Conservation (phyloP, 2,888 invertebrate genomes). For the Drosophila eohydei region DNA sequence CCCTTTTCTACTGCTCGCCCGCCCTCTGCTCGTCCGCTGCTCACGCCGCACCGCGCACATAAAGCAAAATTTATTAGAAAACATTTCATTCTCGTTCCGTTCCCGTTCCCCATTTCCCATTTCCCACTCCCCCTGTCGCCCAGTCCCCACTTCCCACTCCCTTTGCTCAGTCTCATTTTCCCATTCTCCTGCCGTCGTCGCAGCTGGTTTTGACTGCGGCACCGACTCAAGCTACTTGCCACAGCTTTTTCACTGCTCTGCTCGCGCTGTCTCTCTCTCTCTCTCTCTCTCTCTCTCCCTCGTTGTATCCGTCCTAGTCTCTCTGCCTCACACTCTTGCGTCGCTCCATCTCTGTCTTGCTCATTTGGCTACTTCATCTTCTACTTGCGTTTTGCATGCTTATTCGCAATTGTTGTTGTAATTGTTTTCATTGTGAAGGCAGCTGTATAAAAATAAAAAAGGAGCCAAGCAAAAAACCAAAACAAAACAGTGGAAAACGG, state of each 20-base stretch:
- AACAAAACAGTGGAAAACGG: conserved; percentile 51
- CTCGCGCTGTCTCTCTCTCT: conserved; percentile 13
- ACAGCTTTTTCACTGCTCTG: conserved; percentile 23
- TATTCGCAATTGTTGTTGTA: conserved; percentile 83
- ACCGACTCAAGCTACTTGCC: conserved; percentile 42
- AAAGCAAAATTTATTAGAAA: conserved; percentile 85
- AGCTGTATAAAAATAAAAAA: conserved; percentile 27
- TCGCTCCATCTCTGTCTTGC: conserved; percentile 3
- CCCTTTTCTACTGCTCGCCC: conserved; percentile 64
- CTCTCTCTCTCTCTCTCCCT: conserved; percentile 1
- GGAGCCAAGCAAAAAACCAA: conserved; percentile 29
- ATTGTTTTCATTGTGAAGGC: conserved; percentile 80
- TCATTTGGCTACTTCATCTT: conserved; percentile 73
- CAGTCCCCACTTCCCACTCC: conserved; percentile 4
- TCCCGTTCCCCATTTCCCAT: conserved; percentile 25
- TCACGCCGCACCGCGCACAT: conserved; percentile 79
- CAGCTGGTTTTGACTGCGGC: conserved; percentile 63
- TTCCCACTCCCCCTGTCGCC: not conserved
- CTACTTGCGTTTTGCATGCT: conserved; percentile 83
- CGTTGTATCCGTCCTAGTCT: not conserved
- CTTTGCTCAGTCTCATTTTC: conserved; percentile 14
- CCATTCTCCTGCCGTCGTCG: conserved; percentile 44
- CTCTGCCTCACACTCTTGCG: conserved; percentile 12
- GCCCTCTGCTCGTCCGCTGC: conserved; percentile 16
- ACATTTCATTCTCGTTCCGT: conserved; percentile 79